phyloP scores from a whole-genome alignment of 2,113 vertebrate species.

The Anguilla japonica region DNA sequence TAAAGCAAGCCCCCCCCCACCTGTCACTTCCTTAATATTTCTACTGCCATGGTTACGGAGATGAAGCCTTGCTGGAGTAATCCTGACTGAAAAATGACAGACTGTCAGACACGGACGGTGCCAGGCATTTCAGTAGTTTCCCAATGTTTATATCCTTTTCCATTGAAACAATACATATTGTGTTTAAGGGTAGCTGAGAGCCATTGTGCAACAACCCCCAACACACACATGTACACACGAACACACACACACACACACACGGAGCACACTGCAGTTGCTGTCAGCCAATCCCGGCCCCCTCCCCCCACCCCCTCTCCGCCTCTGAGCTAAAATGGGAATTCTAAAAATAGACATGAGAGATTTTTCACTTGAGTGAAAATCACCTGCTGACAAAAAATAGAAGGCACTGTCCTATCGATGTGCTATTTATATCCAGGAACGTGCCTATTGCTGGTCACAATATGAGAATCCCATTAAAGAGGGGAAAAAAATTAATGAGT shows the following conservation, averaged over 20 bases:
- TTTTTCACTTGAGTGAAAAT: slow-evolving; percentile 59
- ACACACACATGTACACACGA: background rate
- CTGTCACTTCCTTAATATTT: background rate
- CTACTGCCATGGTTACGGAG: background rate
- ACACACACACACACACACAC: slow-evolving; percentile 8
- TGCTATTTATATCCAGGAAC: slow-evolving; percentile 65
- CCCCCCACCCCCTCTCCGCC: background rate
- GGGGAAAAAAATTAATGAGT: slow-evolving; percentile 16
- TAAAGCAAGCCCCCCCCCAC: background rate
- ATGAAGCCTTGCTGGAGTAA: background rate
- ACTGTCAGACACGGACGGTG: background rate
- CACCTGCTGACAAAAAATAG: slow-evolving; percentile 73
- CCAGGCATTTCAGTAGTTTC: background rate
- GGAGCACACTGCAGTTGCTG: slow-evolving; percentile 22
- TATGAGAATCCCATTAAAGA: slow-evolving; percentile 47
- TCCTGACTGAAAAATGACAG: background rate
- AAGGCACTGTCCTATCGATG: slow-evolving; percentile 44
- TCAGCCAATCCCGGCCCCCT: slow-evolving; percentile 37
- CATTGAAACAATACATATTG: slow-evolving; percentile 1
- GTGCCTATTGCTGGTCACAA: slow-evolving; percentile 45
- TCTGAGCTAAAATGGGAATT: slow-evolving; percentile 59
- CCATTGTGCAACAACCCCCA: slow-evolving; percentile 8
- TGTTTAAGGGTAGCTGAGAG: slow-evolving; percentile 20
- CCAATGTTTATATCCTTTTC: background rate
- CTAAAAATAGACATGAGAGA: slow-evolving; percentile 68